Conservation (phyloP, 2,797 vertebrate genomes). For the Lepilemur ruficaudatus region DNA sequence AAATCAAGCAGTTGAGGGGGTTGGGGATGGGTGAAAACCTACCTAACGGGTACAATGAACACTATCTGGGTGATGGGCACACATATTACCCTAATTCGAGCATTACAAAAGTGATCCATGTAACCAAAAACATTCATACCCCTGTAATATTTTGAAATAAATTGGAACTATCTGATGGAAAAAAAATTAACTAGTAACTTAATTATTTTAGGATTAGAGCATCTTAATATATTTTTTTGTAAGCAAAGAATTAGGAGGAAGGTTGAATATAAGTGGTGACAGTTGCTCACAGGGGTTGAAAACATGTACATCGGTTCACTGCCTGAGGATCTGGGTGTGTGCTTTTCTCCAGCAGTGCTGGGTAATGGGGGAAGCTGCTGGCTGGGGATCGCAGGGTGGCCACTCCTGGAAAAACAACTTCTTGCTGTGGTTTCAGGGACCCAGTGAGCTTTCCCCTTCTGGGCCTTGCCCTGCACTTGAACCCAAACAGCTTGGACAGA, state of each 20-base stretch:
- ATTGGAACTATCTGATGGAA: no score
- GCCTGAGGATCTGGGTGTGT: background rate
- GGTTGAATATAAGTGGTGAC: background rate
- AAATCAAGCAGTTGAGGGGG: no score
- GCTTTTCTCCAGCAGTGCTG: background rate
- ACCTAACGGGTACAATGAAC: no score
- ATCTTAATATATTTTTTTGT: background rate
- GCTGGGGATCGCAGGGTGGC: background rate
- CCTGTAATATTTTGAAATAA: no score
- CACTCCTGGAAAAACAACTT: slow-evolving; percentile 2
- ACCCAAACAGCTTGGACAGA: slow-evolving; percentile 57
- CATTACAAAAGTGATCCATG: no score
- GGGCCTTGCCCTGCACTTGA: slow-evolving; percentile 59
- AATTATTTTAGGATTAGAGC: background rate
- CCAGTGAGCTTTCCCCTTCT: background rate
- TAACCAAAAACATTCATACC: no score
- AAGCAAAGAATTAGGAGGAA: background rate
- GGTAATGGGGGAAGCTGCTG: background rate
- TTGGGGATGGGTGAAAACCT: no score
- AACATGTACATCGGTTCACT: background rate
- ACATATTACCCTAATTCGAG: no score
- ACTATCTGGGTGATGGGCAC: no score
- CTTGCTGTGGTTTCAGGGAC: background rate
- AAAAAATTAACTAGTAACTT: background rate
- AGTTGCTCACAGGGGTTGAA: background rate